Evolutionary conservation across 2,888 invertebrate species (phyloP).

Genomic region (Melinaea menophilus): DNA sequence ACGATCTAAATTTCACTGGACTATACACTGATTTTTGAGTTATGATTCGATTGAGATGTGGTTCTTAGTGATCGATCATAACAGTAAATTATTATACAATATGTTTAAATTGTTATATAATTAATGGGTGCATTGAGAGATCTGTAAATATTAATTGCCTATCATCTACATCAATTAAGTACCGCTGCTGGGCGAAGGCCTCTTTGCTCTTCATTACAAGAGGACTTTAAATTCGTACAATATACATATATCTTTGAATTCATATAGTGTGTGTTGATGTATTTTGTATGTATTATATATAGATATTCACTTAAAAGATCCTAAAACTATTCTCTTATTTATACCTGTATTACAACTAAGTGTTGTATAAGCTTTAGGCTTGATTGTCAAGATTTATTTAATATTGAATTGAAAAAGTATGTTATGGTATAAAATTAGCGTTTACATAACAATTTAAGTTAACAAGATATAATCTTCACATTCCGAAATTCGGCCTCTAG

Average conservation of each 20-base stretch:
- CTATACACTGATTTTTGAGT: slow-evolving; percentile 58
- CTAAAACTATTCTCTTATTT: too few relatives aligned
- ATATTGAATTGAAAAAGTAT: slow-evolving; percentile 18
- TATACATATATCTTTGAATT: too few relatives aligned
- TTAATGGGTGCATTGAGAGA: slow-evolving; percentile 24
- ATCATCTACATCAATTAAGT: slow-evolving; percentile 8
- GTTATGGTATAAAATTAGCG: slow-evolving; percentile 12
- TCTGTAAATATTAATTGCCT: slow-evolving; percentile 18
- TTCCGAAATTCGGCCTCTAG: slow-evolving; percentile 48
- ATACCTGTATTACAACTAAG: too few relatives aligned
- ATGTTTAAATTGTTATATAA: slow-evolving; percentile 30
- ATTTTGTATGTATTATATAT: too few relatives aligned
- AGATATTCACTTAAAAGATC: too few relatives aligned
- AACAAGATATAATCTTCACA: slow-evolving; percentile 38
- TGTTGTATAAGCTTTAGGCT: too few relatives aligned
- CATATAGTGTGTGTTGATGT: too few relatives aligned
- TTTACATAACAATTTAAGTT: slow-evolving; percentile 19
- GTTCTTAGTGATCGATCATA: slow-evolving; percentile 42
- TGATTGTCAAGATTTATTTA: not conserved
- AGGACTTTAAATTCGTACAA: too few relatives aligned
- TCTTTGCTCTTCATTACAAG: too few relatives aligned
- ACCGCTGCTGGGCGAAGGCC: slow-evolving; percentile 3
- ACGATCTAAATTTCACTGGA: slow-evolving; percentile 55
- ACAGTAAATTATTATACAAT: slow-evolving; percentile 28
- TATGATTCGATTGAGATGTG: slow-evolving; percentile 49